Base-by-base conservation (phyloP, 2,113 vertebrate genomes). In the Catagonus wagneri region DNA sequence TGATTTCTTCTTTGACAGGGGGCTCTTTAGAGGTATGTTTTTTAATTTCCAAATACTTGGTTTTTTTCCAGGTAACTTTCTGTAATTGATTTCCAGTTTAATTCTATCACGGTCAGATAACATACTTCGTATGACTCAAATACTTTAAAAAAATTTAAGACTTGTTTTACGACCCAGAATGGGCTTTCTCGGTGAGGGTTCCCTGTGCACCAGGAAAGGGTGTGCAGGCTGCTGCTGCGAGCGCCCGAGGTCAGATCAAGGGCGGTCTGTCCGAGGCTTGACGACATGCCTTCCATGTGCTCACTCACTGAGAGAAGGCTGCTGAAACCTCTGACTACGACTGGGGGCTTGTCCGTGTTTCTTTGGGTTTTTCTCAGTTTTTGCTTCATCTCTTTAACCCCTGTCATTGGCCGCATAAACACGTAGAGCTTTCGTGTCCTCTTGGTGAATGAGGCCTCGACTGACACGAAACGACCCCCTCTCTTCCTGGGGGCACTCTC, bases 191-290 rank as follows among this genome's bases (percentile, higher is more conserved):
- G 56, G 1, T 14, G 19, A 14, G 5, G 29, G 20, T 36, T 20
- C 69, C 50, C 72, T 5, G 1, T 32, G 69, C 4, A 11, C 65
- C 65, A 71, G 65, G 44, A 36, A 50, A 50, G 34, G 72, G 27
- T 5, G 0, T 3, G 87, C 16, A 52, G 12, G 23, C 14, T 25
- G 34, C 12, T 34, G 6, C n/a, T 34, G 32, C 50, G 61, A n/a
- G n/a, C n/a, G n/a, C n/a, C n/a, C n/a, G 1, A 39, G 36, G 15
- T n/a, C 54, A 5, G 16, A 6, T 0, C 3, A 12, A 13, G 32
- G 10, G 2, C 0, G 8, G 9, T 1, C 3, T 36, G 12, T 14
- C 54, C 16, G 1, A 11, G 44, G 2, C 25, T 19, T 10, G 56
- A 4, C 0, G 32, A 27, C 5, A 1, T 13, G 20, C 39, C 58